Conservation (phyloP, 2,888 invertebrate genomes). For the Phalangium opilio region DNA sequence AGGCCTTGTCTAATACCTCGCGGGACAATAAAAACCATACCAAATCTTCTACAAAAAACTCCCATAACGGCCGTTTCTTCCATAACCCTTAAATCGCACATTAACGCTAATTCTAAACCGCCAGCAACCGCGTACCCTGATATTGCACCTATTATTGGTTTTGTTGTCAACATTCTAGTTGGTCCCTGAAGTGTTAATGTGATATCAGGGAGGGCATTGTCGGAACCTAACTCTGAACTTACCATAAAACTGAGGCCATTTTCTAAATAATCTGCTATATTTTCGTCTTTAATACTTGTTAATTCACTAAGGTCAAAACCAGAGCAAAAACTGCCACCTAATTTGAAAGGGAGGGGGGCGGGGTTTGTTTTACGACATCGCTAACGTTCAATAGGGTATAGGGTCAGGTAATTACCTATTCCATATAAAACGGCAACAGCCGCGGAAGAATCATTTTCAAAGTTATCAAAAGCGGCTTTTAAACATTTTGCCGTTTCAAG, state of each 20-base stretch:
- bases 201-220: too few relatives aligned
- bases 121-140: constrained; percentile 77
- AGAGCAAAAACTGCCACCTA: constrained; percentile 83
- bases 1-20: neutral
- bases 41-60: constrained; percentile 73
- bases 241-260: too few relatives aligned
- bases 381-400: too few relatives aligned
- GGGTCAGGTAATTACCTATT: too few relatives aligned
- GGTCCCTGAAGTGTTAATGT: too few relatives aligned
- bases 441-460: constrained; percentile 57
- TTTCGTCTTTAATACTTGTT: too few relatives aligned
- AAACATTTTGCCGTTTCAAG: constrained; percentile 49
- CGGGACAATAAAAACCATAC: constrained; percentile 31
- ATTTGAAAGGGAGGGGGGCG: too few relatives aligned
- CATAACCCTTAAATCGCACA: constrained; percentile 77
- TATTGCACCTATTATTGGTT: constrained; percentile 78
- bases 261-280: too few relatives aligned
- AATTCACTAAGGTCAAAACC: constrained; percentile 76
- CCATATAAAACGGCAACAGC: constrained; percentile 69
- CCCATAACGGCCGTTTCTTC: constrained; percentile 74
- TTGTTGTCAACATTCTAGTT: constrained; percentile 52
- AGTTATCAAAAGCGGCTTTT: constrained; percentile 52
- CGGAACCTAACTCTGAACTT: too few relatives aligned
- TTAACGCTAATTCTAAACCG: constrained; percentile 75
- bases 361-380: too few relatives aligned